A percentile compares a stretch with the other conserved stretches of the same genome.
Conservation (phyloP, 2,797 vertebrate genomes). For the Cirrhinus mrigala region DNA sequence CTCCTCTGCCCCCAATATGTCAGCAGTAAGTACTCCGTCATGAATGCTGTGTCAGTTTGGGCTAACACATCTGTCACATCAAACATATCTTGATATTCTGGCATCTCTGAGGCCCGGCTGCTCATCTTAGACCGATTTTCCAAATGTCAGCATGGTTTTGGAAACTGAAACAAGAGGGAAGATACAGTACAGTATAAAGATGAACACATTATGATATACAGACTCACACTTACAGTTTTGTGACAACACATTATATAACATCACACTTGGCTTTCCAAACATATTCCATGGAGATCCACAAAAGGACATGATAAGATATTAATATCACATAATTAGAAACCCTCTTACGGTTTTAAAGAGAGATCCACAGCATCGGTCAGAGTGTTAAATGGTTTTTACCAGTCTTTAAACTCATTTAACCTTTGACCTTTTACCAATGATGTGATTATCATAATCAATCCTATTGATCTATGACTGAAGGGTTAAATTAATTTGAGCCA, state of each 20-base stretch:
- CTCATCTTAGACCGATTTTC: slow-evolving; percentile 11
- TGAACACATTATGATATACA: background rate
- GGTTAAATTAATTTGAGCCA: slow-evolving; percentile 44
- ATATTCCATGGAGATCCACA: background rate
- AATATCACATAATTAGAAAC: background rate
- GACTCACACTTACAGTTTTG: background rate
- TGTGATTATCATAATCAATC: slow-evolving; percentile 55
- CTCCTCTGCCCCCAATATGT: slow-evolving; percentile 54
- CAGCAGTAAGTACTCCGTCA: slow-evolving; percentile 47
- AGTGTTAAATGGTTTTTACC: slow-evolving; percentile 54
- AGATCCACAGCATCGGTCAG: slow-evolving; percentile 17
- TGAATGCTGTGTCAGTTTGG: slow-evolving; percentile 45
- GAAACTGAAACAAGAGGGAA: background rate
- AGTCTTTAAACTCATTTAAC: slow-evolving; percentile 58
- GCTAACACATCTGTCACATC: slow-evolving; percentile 49
- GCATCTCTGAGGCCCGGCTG: slow-evolving; percentile 17
- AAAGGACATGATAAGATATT: background rate
- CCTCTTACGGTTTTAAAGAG: background rate
- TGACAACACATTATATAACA: background rate
- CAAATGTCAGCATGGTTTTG: slow-evolving; percentile 17
- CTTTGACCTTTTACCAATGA: slow-evolving; percentile 56
- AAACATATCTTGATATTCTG: slow-evolving; percentile 45
- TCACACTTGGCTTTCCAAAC: background rate
- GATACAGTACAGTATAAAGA: background rate
- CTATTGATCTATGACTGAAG: slow-evolving; percentile 50